These are phyloP conservation scores for Silurus glanis DNA, from an alignment of 2,113 vertebrate genomes.

Conservation along the genomic window DNA sequence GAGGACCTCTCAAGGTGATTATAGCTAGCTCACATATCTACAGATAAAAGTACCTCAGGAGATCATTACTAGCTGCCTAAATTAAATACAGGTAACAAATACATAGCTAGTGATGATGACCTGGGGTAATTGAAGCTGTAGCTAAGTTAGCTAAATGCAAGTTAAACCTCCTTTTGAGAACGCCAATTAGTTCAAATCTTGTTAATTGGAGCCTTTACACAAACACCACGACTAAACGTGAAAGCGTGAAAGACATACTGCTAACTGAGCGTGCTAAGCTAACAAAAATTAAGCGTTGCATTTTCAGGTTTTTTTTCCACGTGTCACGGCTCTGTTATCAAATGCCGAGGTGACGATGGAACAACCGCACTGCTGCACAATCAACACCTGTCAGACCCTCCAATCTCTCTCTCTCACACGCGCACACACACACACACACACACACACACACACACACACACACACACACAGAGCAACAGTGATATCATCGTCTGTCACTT, in stretches of 20 bases:
- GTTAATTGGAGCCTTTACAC: too few species aligned
- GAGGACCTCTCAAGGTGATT: too few species aligned
- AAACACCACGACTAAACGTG: neutral
- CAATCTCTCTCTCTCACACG: neutral
- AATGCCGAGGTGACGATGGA: slow-evolving; percentile 5
- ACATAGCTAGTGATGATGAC: too few species aligned
- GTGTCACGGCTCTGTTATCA: neutral
- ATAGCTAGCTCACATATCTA: too few species aligned
- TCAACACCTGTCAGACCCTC: slow-evolving; percentile 25
- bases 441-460: neutral
- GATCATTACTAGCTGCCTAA: too few species aligned
- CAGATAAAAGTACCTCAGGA: too few species aligned
- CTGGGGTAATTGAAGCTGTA: too few species aligned
- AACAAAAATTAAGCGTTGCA: neutral
- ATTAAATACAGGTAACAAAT: too few species aligned
- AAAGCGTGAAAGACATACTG: neutral
- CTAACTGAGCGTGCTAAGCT: neutral
- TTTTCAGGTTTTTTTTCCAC: neutral
- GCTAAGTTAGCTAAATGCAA: too few species aligned
- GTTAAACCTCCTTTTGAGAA: too few species aligned
- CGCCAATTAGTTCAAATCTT: too few species aligned
- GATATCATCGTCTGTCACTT: slow-evolving; percentile 9
- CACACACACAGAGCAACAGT: neutral
- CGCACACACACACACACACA: slow-evolving; percentile 2
- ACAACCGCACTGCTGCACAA: neutral